Evolutionary conservation across 2,797 vertebrate genomes (phyloP), one percentile per base, ranked within the genome.

Genomic region (Lagorchestes hirsutus): DNA sequence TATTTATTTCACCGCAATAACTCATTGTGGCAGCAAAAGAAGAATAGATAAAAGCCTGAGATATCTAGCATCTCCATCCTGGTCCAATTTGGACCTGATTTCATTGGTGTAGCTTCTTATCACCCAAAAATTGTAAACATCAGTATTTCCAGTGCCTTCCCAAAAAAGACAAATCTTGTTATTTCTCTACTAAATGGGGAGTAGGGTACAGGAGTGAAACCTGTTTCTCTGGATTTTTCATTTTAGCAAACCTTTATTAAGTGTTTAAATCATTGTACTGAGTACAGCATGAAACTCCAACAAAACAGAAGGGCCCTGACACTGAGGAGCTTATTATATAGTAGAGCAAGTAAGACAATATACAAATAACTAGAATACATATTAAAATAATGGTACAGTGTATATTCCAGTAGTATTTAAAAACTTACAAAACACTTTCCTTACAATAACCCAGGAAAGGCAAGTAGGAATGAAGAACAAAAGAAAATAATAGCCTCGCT

Each of bases 21-120:
- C 95, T 97, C 97, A 97, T 96, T 97, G 95, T 96, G 58, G 59
- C 91, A 93, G 95, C 93, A 95, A 98, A 97, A 97, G 96, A 93
- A 97, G 97, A 96, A 96, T 97, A 3, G 0, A 93, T 93, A 97
- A 97, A 97, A 82, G 57, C 91, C 62, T 90, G 46, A 28, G 90
- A 96, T 97, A 96, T 95, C 94, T 94, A 96, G 92, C 92, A 24
- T 46, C 74, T 82, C 40, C 8, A 46, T 82, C 18, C 18, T 82
- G 74, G n/a, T 46, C 40, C 18, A 82, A 82, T 82, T 82, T 46
- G 40, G 40, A 82, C 40, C 2, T 46, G 74, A 82, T 24, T 82
- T 46, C 18, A 24, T 82, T 82, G 18, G 16, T 46, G 40, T 46
- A 46, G 22, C 40, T 95, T 93, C 96, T 97, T 97, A 97, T 96